These are phyloP conservation scores for Drosophila ezoana DNA, from an alignment of 2,888 invertebrate genomes.

Conservation along the genomic window DNA sequence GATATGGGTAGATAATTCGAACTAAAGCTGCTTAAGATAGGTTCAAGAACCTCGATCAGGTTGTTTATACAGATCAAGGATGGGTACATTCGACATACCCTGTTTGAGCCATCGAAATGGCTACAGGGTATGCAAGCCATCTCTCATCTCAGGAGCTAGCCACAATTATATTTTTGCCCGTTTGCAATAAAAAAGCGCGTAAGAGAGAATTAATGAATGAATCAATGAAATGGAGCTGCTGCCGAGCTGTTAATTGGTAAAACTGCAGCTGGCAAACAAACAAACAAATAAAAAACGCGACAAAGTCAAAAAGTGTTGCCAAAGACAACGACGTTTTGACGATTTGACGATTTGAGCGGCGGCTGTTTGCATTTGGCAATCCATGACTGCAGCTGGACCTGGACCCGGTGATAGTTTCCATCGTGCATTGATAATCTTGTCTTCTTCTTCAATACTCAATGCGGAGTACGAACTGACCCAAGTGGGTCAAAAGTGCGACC, in stretches of 20 bases:
- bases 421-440: slow-evolving; percentile 32
- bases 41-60: too few relatives aligned
- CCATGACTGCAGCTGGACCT: slow-evolving; percentile 12
- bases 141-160: neutral
- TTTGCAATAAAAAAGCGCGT: slow-evolving; percentile 14
- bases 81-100: neutral
- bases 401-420: slow-evolving; percentile 33
- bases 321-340: slow-evolving; percentile 26
- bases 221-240: slow-evolving; percentile 48
- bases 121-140: slow-evolving; percentile 2
- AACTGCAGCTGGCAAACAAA: slow-evolving; percentile 35
- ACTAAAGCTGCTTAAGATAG: too few relatives aligned
- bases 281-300: slow-evolving; percentile 10
- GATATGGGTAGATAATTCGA: too few relatives aligned
- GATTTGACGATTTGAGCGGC: slow-evolving; percentile 4
- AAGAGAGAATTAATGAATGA: slow-evolving; percentile 56
- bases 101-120: too few relatives aligned
- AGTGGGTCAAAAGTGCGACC: slow-evolving; percentile 19
- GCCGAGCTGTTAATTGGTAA: slow-evolving; percentile 21
- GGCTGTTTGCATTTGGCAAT: slow-evolving; percentile 45
- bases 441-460: neutral
- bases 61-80: too few relatives aligned
- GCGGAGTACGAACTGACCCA: neutral
- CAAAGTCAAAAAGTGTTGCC: slow-evolving; percentile 48
- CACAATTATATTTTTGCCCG: slow-evolving; percentile 4